Evolutionary conservation across 2,113 vertebrate species (phyloP).

Genomic region (Excalfactoria chinensis): DNA sequence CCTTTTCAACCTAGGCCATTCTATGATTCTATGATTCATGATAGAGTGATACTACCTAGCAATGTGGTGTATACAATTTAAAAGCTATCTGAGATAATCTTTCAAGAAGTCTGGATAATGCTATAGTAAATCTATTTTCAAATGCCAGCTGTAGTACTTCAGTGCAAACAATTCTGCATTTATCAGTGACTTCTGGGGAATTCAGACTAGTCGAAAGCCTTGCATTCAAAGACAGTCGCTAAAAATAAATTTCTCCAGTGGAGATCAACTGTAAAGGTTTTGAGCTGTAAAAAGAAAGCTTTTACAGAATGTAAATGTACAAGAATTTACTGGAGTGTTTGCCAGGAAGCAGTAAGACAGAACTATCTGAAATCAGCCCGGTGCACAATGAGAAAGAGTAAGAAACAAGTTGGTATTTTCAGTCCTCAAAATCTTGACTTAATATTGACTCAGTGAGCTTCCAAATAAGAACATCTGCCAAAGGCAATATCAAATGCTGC

Average conservation of each 20-base stretch:
- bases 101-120: not conserved
- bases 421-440: slow-evolving; percentile 40
- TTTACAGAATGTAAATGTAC: not conserved
- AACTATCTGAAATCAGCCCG: slow-evolving; percentile 12
- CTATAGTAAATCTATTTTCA: not conserved
- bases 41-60: not conserved
- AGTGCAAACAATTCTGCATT: not conserved
- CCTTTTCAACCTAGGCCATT: too few species aligned
- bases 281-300: not conserved
- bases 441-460: slow-evolving; percentile 29
- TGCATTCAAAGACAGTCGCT: not conserved
- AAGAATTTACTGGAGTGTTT: not conserved
- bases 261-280: not conserved
- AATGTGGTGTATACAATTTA: not conserved
- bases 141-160: not conserved
- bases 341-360: not conserved
- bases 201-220: not conserved
- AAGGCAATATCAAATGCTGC: slow-evolving; percentile 29
- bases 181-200: not conserved
- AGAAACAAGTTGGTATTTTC: slow-evolving; percentile 34
- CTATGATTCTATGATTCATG: too few species aligned
- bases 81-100: not conserved
- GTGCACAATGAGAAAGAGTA: not conserved
- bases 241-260: not conserved
- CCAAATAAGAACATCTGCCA: slow-evolving; percentile 34